These are phyloP conservation scores for Alloscopus bannaensis DNA, from an alignment of 2,888 invertebrate genomes.

Conservation along the genomic window DNA sequence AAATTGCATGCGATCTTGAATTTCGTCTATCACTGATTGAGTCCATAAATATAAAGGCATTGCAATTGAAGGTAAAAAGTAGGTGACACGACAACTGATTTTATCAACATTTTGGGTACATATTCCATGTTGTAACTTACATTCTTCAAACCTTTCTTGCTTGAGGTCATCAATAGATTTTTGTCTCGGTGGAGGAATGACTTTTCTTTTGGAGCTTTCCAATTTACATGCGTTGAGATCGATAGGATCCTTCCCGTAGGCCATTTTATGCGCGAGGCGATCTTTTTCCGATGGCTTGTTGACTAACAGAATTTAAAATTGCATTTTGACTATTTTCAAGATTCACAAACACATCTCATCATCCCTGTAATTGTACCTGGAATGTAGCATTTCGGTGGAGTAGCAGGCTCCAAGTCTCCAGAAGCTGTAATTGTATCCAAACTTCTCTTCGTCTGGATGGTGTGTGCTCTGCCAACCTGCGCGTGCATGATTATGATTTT, in stretches of 20 bases:
- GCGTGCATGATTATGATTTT: no score
- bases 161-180: constrained; percentile 46
- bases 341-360: neutral
- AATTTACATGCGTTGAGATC: constrained; percentile 11
- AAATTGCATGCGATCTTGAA: constrained; percentile 62
- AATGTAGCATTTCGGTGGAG: constrained; percentile 32
- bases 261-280: constrained; percentile 67
- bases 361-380: constrained; percentile 11
- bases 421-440: constrained; percentile 64
- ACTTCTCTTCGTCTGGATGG: constrained; percentile 30
- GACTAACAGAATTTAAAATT: constrained; percentile 10
- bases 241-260: constrained; percentile 60
- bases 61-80: neutral
- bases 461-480: neutral
- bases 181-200: neutral
- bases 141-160: constrained; percentile 49
- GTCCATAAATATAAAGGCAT: neutral
- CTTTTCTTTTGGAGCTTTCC: neutral
- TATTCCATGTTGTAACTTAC: constrained; percentile 40
- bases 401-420: constrained; percentile 56
- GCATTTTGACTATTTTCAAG: no score
- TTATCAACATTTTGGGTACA: neutral
- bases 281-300: constrained; percentile 67
- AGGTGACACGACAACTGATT: neutral
- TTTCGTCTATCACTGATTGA: constrained; percentile 53